Evolutionary conservation across 2,797 vertebrate species (phyloP).

Genomic region (Erithacus rubecula): DNA sequence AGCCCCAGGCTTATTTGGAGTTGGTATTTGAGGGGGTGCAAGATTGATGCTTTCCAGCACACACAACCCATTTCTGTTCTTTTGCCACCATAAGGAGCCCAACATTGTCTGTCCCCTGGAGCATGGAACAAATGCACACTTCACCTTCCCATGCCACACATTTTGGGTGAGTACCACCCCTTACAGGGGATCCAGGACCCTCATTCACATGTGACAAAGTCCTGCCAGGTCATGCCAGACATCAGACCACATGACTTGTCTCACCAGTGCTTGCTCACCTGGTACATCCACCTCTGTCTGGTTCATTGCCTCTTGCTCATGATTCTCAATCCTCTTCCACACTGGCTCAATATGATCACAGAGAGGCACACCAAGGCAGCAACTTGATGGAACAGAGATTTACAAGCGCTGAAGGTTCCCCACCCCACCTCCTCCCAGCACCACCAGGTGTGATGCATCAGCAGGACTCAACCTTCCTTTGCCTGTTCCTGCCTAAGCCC

Average conservation of each 20-base stretch:
- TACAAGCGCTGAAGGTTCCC: background rate
- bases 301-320: background rate
- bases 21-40: background rate
- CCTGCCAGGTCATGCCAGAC: background rate
- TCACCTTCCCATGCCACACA: accelerated
- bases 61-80: accelerated
- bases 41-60: background rate
- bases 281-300: background rate
- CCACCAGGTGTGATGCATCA: background rate
- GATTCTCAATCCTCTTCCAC: background rate
- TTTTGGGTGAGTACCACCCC: background rate
- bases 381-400: accelerated
- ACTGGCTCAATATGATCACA: accelerated
- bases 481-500: background rate
- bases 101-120: accelerated
- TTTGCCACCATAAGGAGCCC: background rate
- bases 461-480: background rate
- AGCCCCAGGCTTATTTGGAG: background rate
- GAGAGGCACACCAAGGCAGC: background rate
- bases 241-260: accelerated
- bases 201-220: background rate
- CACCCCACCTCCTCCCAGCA: background rate
- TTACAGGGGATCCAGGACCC: no score
- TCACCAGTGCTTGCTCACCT: background rate
- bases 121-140: accelerated